Base-by-base conservation (phyloP, 2,888 invertebrate genomes). In the Thymelicus lineola region DNA sequence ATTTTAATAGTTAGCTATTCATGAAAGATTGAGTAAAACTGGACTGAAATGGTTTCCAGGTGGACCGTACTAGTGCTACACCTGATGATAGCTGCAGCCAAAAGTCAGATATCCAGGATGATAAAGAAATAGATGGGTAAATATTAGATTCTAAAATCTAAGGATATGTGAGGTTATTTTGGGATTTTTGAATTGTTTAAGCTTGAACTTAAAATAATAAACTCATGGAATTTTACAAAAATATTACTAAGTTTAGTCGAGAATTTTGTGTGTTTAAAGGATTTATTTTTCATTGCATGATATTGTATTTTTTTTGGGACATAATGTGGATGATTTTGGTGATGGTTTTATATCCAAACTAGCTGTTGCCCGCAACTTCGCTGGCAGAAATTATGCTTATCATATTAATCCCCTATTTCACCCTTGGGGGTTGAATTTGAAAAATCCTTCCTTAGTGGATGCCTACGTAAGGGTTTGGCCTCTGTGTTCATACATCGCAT, bases 101-200 rank as follows among this genome's bases (percentile, higher is more conserved):
- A 80, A 88, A 84, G 83, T 88, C 91, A 79, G 89, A 91, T 82
- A 82, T 80, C 77, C 84, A 83, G 81, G 91, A 90, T 83, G 93
- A 92, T 82, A 91, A 89, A 90, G 87, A 88, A 80, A 87, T 93
- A 86, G 85, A 92, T 83, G 86, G 93, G 93, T 93, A 93, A 93
- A 86, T 91, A 90, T 89, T 17, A 63, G 28, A 10, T 38, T 42
- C 42, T 10, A 60, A 48, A 28, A 14, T 36, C 10, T 6, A 20
- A 28, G 66, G 38, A 15, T 17, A n/a, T 10, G 10, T 12, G 12
- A 1, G 12, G 20, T 42, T 28, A 5, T 7, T 48, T 53, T 50
- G 50, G 53, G 53, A 10, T 20, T n/a, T 20, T 12, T n/a, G 20
- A 9, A 17, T 50, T 15, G 17, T 45, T 48, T 48, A 15, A 48